Evolutionary conservation across 2,888 invertebrate genomes (phyloP), one percentile per base, ranked within the genome.

Genomic region (Sycophila texana): DNA sequence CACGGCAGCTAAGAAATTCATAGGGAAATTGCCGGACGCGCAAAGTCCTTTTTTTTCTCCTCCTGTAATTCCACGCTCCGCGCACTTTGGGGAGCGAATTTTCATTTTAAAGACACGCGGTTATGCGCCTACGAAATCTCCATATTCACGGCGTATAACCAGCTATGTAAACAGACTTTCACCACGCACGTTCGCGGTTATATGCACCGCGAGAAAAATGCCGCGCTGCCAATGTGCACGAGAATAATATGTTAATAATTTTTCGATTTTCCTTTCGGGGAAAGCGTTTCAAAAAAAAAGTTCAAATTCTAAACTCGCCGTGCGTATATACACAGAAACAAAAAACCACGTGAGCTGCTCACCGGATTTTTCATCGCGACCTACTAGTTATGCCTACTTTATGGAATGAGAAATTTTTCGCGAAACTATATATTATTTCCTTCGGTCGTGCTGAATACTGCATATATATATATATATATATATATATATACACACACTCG

Each of bases 161-260:
- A 30, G 20, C 63, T 53, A 73, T 67, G 77, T 73, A 67, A 77
- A 77, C 67, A 77, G 7, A 73, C 77, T 77, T 77, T 72, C 77
- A 67, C 77, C 55, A 7, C n/a, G 39, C 39, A 39, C 39, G 7
- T 39, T 39, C 39, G 39, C 39, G 39, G 10, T 39, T 39, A 39
- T 10, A 39, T 39, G 10, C 39, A 39, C 39, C 10, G 39, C 10
- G 39, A 39, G 39, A 39, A 39, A 39, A 39, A 10, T 39, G 39
- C 39, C 18, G 18, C 63, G 63, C 18, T 12, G 63, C 63, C 26
- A 1, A n/a, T 14, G 30, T 16, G 30, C 22, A 26, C 1, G 10
- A 39, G 39, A 39, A 39, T 39, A 39, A 39, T 39, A 10, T 5
- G 39, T 39, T 39, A 39, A 39, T 39, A 10, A 39, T 10, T 10